Evolutionary conservation across 1,140 invertebrate species (phyloP), one percentile per base, ranked within the genome.

Genomic region (Zaprionus davidi): DNA sequence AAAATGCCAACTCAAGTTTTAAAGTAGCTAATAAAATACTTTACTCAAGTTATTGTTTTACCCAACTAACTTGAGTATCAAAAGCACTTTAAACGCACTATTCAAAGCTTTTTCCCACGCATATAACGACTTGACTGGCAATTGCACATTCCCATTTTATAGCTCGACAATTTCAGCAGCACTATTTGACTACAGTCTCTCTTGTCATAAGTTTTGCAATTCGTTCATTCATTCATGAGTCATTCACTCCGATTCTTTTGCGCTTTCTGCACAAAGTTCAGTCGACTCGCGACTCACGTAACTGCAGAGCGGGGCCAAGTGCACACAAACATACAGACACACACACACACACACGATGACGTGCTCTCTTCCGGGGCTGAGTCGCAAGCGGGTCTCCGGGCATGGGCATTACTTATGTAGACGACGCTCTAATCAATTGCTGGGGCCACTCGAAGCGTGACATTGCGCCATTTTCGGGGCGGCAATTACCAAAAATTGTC

Each of bases 381-480:
- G 22, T 4, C 22, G 5, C 1, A 55, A 20, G 49, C 22, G 51
- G 34, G 24, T 26, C 26, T 36, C 20, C 26, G 65, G 65, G 65
- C 28, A 28, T 67, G 51, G 12, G 22, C 58, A 68, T 69, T 76
- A 75, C 71, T 78, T 78, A 69, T 79, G 62, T 78, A 72, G 72
- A 64, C 78, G 82, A 58, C 41, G 76, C 55, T 88, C 74, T 87
- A 87, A 87, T 88, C 84, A 87, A 87, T 88, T 88, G 80, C 75
- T 78, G 74, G 63, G 67, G 56, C 76, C 77, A 81, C 58, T 80
- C 84, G 66, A 73, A 84, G 84, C 84, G 84, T 88, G 84, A 88
- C 84, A 88, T 88, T 88, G 85, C 84, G 84, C 84, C 84, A 88
- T 84, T 88, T 88, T 88, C 81, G 36, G 41, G 69, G 77, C 65